A percentile compares a stretch with the other conserved stretches of the same genome.
phyloP scores from a whole-genome alignment of 2,888 invertebrate genomes.

The Eristalis arbustorum region DNA sequence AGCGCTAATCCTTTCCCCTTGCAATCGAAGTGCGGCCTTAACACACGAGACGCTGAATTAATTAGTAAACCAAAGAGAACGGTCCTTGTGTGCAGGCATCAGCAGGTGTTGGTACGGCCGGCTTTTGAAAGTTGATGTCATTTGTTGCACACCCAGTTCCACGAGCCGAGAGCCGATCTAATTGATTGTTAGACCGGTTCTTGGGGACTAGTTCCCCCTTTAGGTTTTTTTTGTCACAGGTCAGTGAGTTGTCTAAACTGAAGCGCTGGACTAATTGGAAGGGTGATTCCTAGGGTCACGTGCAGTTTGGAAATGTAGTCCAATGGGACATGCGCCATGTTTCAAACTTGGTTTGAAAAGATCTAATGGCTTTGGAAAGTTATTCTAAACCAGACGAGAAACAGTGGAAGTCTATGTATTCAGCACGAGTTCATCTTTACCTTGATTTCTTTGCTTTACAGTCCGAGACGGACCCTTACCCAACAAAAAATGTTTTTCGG shows the following conservation, averaged over 20 bases:
- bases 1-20: constrained; percentile 1
- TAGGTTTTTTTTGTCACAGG: not conserved
- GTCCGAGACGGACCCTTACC: too few species aligned
- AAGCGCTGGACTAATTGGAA: not conserved
- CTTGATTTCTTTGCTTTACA: too few species aligned
- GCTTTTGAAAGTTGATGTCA: not conserved
- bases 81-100: not conserved
- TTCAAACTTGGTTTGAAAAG: not conserved
- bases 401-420: not conserved
- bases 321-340: not conserved
- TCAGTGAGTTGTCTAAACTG: not conserved
- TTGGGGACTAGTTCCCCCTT: not conserved
- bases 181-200: constrained; percentile 37
- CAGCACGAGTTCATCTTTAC: too few species aligned
- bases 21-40: too few species aligned
- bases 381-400: too few species aligned
- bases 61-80: not conserved
- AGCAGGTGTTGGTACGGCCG: not conserved
- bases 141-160: constrained; percentile 28
- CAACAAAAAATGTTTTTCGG: too few species aligned
- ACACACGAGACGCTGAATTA: not conserved
- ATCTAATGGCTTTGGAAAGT: not conserved
- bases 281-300: not conserved
- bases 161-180: not conserved
- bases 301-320: not conserved